Evolutionary conservation across 2,113 vertebrate genomes (phyloP), one percentile per base, ranked within the genome.

Genomic region (Ariopsis seemanni): DNA sequence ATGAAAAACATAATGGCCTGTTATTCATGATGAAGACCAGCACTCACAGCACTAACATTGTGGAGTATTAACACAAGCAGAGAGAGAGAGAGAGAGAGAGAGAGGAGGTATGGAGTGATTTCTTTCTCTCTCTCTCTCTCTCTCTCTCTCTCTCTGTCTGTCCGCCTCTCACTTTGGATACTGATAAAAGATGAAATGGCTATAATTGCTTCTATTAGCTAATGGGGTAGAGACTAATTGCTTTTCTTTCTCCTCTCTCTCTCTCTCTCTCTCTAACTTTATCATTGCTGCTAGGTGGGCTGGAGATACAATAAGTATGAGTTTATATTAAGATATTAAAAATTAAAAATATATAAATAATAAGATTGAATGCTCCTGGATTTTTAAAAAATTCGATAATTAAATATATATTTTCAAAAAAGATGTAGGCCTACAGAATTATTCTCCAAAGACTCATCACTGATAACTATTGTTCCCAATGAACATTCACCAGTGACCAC

Each of bases 161-260:
- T 34, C n/a, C 69, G 7, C 50, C 60, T 60, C 42, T 67, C 30
- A 81, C 50, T 86, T 52, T 62, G 92, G 91, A 80, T 85, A 80
- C 30, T 82, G 69, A 83, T 79, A 15, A 88, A 89, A 78, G 88
- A 91, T 80, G 48, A 90, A 58, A 74, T 88, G 89, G 77, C 82
- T 90, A 42, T 87, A 91, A 84, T 42, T 93, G 27, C 88, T 88
- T 72, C 84, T 93, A 18, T 77, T 91, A 52, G 90, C 90, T 67
- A 91, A 88, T 30, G 90, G 92, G 63, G 90, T 34, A 53, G 18
- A 58, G 2, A 58, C 53, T 80, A 58, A 58, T 80, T 34, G 53
- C 55, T 80, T 30, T 80, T 58, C 55, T 80, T 30, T 30, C 9
- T 58, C 10, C 7, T 30, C 18, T 34, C 15, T 2, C 0, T 78